These are phyloP conservation scores for Drosophila pseudoobscura DNA, from an alignment of 1,140 invertebrate species.

Conservation along the genomic window DNA sequence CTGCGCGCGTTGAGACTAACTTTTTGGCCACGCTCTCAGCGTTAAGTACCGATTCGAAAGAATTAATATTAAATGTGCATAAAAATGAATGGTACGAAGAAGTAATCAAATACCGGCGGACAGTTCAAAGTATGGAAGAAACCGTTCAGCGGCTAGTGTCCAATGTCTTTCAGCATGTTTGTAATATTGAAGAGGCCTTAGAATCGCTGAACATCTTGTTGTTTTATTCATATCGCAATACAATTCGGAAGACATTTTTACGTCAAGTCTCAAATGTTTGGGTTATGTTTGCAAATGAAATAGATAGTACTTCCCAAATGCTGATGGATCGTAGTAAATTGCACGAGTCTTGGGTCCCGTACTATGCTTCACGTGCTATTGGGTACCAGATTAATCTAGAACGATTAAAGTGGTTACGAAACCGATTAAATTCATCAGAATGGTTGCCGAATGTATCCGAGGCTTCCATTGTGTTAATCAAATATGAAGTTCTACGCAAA, in stretches of 20 bases:
- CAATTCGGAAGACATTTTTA: constrained; percentile 86
- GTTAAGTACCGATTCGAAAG: constrained; percentile 85
- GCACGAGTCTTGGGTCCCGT: constrained; percentile 87
- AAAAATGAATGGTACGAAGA: constrained; percentile 86
- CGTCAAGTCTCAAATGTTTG: constrained; percentile 87
- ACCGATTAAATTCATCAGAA: constrained; percentile 58
- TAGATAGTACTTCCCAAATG: constrained; percentile 89
- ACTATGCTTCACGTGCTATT: constrained; percentile 86
- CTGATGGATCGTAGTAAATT: constrained; percentile 87
- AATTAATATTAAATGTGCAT: constrained; percentile 89
- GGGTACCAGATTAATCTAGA: constrained; percentile 56
- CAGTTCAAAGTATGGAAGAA: constrained; percentile 88
- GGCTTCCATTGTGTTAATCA: constrained; percentile 32
- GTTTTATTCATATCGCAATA: constrained; percentile 88
- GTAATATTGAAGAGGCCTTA: constrained; percentile 89
- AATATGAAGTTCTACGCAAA: constrained; percentile 49
- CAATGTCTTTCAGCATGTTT: constrained; percentile 87
- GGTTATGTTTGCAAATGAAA: constrained; percentile 90
- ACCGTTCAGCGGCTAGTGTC: constrained; percentile 88
- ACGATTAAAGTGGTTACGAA: constrained; percentile 54
- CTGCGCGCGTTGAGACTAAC: constrained; percentile 89
- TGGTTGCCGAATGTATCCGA: constrained; percentile 63
- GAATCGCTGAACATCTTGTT: constrained; percentile 88
- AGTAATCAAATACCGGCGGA: constrained; percentile 87
- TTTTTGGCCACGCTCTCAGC: constrained; percentile 87